Evolutionary conservation across 2,797 vertebrate genomes (phyloP).

Genomic region (Pampus argenteus): DNA sequence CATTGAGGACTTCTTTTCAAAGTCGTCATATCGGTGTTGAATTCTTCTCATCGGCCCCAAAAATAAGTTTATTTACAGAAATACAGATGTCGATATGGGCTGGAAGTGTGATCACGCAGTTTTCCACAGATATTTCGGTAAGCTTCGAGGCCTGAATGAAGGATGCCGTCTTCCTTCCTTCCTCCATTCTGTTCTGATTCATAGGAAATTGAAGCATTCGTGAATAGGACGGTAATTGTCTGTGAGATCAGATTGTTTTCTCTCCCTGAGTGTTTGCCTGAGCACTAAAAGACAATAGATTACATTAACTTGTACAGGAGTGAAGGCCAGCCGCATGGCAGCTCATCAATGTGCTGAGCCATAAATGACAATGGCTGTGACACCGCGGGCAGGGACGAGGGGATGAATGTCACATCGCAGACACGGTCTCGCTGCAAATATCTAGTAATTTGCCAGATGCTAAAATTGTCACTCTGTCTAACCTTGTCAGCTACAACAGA

Average conservation of each 20-base stretch:
- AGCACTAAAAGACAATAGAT: conserved; percentile 66
- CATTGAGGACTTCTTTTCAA: not conserved
- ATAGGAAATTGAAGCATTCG: conserved; percentile 31
- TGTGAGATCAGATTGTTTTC: conserved; percentile 48
- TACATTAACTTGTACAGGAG: conserved; percentile 53
- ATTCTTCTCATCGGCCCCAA: not conserved
- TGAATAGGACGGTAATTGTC: conserved; percentile 50
- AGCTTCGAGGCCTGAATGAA: conserved; percentile 5
- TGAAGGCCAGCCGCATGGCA: conserved; percentile 53
- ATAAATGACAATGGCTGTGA: conserved; percentile 22
- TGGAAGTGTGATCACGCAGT: conserved; percentile 12
- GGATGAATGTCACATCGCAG: conserved; percentile 22
- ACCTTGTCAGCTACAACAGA: conserved; percentile 22
- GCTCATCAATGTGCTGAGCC: conserved; percentile 47
- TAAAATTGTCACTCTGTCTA: conserved; percentile 21
- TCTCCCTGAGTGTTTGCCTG: conserved; percentile 38
- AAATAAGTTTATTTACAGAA: not conserved
- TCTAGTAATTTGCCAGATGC: conserved; percentile 23
- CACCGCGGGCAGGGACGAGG: not conserved
- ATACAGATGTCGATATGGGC: not conserved
- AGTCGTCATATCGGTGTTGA: not conserved
- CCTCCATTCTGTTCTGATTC: conserved; percentile 22
- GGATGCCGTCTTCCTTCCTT: not conserved
- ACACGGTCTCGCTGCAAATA: conserved; percentile 11
- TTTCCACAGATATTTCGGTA: not conserved